Evolutionary conservation across 2,113 vertebrate species (phyloP), one percentile per base, ranked within the genome.

Genomic region (Gallinago jamesoni): DNA sequence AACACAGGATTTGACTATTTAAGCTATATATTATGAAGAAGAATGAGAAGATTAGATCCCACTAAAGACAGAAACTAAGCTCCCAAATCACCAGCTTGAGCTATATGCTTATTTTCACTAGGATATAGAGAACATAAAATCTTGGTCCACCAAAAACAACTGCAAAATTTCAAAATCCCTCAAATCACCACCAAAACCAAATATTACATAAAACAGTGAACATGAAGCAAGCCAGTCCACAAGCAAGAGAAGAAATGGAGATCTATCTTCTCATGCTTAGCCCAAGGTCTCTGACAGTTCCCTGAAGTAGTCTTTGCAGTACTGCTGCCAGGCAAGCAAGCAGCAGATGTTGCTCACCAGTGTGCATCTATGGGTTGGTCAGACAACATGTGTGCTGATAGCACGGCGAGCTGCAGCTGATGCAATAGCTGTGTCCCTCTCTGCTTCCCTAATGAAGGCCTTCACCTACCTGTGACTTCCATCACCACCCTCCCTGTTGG

Each of bases 311-410:
- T 39, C 41, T 43, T 50, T 2, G 5, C 17, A 37, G 39, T 27
- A 41, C 9, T 57, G 75, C 24, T 8, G 2, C 2, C 8, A 8
- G 53, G 14, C 48, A 47, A 62, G 33, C 23, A 67, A 67, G 33
- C 57, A 87, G 57, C 39, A 67, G 39, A 14, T 33, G 62, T 67
- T 45, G 25, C 56, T n/a, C 28, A 30, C 24, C 0, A 0, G 15
- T 0, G 0, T 4, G 13, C 19, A 77, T 19, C 82, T 19, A 4
- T 0, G 7, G 24, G 25, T 64, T 63, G 86, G 41, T 59, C 37
- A 78, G 69, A 41, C 31, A 27, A 31, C 18, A 27, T 0, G 0
- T 3, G 16, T 15, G 41, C 48, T 27, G 20, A 45, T 0, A 6
- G 82, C 85, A 66, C 0, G 8, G 25, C 0, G 5, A 94, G 60